Conservation (phyloP, 1,140 invertebrate species). For the Dreissena polymorpha region DNA sequence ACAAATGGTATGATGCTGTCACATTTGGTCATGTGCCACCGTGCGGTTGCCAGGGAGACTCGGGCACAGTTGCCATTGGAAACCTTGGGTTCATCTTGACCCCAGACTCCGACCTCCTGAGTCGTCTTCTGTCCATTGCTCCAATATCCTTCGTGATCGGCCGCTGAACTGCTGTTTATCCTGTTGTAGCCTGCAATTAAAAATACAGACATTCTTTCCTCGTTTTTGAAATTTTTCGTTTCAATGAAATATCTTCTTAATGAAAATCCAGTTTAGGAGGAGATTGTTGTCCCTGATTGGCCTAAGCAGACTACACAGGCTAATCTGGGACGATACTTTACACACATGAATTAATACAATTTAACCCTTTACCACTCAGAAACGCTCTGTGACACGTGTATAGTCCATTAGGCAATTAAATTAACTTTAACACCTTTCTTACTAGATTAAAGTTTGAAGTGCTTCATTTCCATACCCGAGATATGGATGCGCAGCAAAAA, state of each 20-base stretch:
- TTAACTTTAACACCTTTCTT: background rate
- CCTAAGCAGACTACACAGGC: no score
- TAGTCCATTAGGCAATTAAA: background rate
- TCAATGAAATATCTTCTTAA: no score
- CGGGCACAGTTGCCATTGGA: slow-evolving; percentile 48
- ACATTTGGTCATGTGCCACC: slow-evolving; percentile 58
- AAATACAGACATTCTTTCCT: background rate
- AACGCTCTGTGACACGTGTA: background rate
- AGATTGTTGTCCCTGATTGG: no score
- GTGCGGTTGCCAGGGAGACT: slow-evolving; percentile 9
- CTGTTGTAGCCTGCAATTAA: background rate
- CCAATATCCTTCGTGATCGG: slow-evolving; percentile 38
- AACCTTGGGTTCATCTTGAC: slow-evolving; percentile 53
- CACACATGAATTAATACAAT: no score
- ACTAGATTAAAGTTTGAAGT: background rate
- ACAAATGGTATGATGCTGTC: slow-evolving; percentile 55
- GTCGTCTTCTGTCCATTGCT: slow-evolving; percentile 53
- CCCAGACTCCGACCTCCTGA: slow-evolving; percentile 60
- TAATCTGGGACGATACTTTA: no score
- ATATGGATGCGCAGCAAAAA: background rate
- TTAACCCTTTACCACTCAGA: no score
- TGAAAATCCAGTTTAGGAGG: no score
- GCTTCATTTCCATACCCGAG: background rate
- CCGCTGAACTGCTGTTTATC: background rate
- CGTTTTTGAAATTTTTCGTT: no score